Percentiles rank a stretch among this genome's conserved stretches.
Evolutionary conservation across 2,888 invertebrate species (phyloP).

Genomic region (Caenorhabditis panamensis): DNA sequence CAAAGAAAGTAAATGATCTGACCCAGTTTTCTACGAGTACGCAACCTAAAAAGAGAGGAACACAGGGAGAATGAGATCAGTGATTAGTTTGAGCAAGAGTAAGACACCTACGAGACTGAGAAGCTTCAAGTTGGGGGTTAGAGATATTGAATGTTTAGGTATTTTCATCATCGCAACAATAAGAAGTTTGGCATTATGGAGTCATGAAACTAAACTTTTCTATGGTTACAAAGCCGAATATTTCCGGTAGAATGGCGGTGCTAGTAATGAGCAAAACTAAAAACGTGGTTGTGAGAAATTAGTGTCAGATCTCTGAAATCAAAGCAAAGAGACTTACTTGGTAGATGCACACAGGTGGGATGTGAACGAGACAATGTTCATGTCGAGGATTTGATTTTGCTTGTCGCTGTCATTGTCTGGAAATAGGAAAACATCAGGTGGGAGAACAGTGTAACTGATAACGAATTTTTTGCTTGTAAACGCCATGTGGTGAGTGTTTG

Average conservation of each 20-base stretch:
- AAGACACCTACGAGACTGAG: background rate
- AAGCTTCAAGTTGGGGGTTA: background rate
- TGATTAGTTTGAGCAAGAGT: background rate
- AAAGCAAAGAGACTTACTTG: conserved; percentile 31
- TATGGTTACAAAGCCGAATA: too few relatives aligned
- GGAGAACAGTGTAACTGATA: conserved; percentile 23
- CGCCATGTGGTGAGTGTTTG: background rate
- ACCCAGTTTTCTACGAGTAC: background rate
- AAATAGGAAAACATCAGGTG: conserved; percentile 37
- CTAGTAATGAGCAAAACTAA: background rate
- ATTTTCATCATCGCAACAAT: too few relatives aligned
- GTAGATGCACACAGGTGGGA: conserved; percentile 62
- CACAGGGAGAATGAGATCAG: background rate
- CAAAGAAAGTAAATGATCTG: background rate
- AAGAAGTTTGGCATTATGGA: too few relatives aligned
- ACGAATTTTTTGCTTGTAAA: conserved; percentile 14
- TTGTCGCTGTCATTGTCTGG: conserved; percentile 52
- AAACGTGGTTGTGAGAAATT: conserved; percentile 2
- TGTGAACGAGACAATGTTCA: conserved; percentile 64
- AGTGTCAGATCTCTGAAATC: conserved; percentile 4
- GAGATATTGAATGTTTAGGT: too few relatives aligned
- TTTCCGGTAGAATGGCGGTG: too few relatives aligned
- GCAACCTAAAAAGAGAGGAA: background rate
- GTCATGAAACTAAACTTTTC: too few relatives aligned
- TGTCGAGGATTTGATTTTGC: conserved; percentile 47